Base-by-base conservation (phyloP, 2,888 invertebrate genomes). In the Phorcus lineatus region DNA sequence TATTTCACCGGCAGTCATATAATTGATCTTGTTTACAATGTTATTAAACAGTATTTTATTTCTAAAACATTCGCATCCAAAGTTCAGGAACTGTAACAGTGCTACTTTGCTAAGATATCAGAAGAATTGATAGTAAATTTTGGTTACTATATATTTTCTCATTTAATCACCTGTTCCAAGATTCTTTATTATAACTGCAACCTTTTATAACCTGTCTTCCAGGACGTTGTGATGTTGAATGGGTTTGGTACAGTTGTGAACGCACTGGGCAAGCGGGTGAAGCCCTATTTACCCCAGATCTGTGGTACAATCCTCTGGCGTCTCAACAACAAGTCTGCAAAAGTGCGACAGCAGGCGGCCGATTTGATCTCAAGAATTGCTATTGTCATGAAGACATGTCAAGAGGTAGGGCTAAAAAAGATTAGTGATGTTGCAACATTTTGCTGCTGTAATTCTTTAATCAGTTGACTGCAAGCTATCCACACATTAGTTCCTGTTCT, bases 291-390 rank as follows among this genome's bases (percentile, higher is more conserved):
- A 89, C 99, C 99, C 0, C 99, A 99, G 94, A 99, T 99, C 91
- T 99, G 99, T 92, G 99, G 99, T 95, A 99, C 99, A 0, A 99
- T 99, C 90, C 94, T 99, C 76, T 99, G 99, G 99, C 95, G 99
- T 84, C 95, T 99, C 92, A 99, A 99, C 94, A 99, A 99, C 93
- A 99, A 99, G 94, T 98, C 99, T 0, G 99, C 99, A 0, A 99
- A 99, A 94, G 99, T 95, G 24, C 95, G 99, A 79, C 99, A 99
- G 93, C 99, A 99, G 94, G 99, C 99, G 0, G 99, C 99, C 0
- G 99, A 99, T 94, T 95, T 99, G 86, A 99, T 99, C 90, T 98
- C 99, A 0, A 95, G 99, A 78, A 99, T 94, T 66, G 99, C 99
- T 1, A 97, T 98, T 4, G 99, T 99, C 47, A 99, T 99, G 99